Base-by-base conservation (phyloP, 2,888 invertebrate species). In the Argyresthia albistria region DNA sequence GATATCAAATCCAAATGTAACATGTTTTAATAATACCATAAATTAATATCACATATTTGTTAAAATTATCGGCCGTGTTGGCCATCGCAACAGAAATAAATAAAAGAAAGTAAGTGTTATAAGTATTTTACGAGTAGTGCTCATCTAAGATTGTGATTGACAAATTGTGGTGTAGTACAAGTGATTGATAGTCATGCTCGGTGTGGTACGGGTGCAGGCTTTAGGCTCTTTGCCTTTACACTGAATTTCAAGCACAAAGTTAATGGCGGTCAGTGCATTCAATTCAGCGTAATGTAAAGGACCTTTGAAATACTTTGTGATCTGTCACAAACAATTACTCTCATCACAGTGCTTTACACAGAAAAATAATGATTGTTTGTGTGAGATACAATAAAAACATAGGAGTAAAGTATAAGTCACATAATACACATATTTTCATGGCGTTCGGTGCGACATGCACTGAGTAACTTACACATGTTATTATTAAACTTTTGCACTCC, bases 201-300 rank as follows among this genome's bases (percentile, higher is more conserved):
- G 74, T 76, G 82, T 78, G 80, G 82, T 78, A 83, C 84, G 79
- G 76, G 84, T 86, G 86, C 84, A 82, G 84, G 80, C 78, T 62
- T 60, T 4, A 25, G 25, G 25, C 6, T 25, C 25, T 25, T 25
- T 25, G 25, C 25, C 25, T 2, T 25, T 25, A 12, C 25, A 6
- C 25, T 25, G 12, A 11, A 9, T 57, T 25, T 25, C 25, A 25
- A 25, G 25, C 25, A 25, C 25, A 25, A 25, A 25, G 25, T 25
- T 25, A 25, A 25, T n/a, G n/a, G n/a, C n/a, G n/a, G 25, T 4
- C 25, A 25, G 25, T 25, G 6, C 25, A 25, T 25, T 25, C 25
- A 25, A 6, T 25, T 25, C 25, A 25, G 25, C 25, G 25, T 25
- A 25, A 25, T 6, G 25, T 25, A 25, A 25, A 25, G 25, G 6